Percentiles rank a stretch among this genome's conserved stretches.
phyloP scores from a whole-genome alignment of 2,888 invertebrate species.

The Galeruca laticollis region DNA sequence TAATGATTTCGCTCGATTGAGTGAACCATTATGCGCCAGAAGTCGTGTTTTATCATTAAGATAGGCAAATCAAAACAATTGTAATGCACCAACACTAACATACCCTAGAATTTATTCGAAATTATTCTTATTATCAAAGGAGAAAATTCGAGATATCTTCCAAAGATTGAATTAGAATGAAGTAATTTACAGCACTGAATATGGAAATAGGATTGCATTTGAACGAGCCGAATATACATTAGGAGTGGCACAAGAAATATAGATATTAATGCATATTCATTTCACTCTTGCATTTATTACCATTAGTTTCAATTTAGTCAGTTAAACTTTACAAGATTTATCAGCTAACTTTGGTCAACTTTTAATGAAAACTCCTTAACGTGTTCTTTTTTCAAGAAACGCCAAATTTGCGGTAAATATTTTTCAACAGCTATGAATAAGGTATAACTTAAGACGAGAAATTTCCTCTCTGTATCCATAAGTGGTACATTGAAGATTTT shows the following conservation, averaged over 20 bases:
- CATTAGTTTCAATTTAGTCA: slow-evolving; percentile 33
- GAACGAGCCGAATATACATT: slow-evolving; percentile 20
- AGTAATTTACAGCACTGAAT: slow-evolving; percentile 33
- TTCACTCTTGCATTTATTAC: slow-evolving; percentile 23
- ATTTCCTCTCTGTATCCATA: too few relatives aligned
- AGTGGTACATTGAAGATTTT: too few relatives aligned
- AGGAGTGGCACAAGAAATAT: slow-evolving; percentile 27
- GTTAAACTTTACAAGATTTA: slow-evolving; percentile 29
- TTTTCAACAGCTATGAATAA: too few relatives aligned
- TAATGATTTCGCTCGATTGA: slow-evolving; percentile 19
- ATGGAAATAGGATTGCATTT: slow-evolving; percentile 36
- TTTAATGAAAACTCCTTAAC: neutral
- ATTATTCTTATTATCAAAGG: slow-evolving; percentile 29
- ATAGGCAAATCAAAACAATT: slow-evolving; percentile 33
- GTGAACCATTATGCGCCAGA: slow-evolving; percentile 20
- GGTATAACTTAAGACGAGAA: too few relatives aligned
- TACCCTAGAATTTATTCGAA: slow-evolving; percentile 28
- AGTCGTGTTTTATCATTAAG: slow-evolving; percentile 35
- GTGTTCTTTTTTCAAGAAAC: neutral
- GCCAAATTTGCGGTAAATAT: neutral
- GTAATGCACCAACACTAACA: slow-evolving; percentile 12
- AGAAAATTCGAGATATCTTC: slow-evolving; percentile 25
- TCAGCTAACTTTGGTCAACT: neutral
- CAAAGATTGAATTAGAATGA: slow-evolving; percentile 32
- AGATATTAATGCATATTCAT: slow-evolving; percentile 38